phyloP scores from a whole-genome alignment of 2,113 vertebrate genomes.

The Tringa solitaria region DNA sequence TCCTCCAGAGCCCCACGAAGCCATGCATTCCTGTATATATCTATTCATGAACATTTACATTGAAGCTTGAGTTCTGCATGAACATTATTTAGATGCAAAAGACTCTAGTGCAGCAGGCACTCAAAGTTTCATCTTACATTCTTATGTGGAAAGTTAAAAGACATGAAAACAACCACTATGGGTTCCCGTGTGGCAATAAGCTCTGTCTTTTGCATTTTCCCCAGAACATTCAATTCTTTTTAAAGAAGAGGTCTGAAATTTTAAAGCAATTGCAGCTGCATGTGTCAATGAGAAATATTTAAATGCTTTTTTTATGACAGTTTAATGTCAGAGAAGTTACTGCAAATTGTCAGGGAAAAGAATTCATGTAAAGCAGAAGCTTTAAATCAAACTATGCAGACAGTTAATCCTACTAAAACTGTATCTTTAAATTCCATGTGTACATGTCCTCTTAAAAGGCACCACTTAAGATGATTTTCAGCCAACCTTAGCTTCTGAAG shows the following conservation, averaged over 20 bases:
- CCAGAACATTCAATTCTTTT: not conserved
- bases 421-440: not conserved
- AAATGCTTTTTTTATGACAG: not conserved
- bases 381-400: constrained; percentile 15
- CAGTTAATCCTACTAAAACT: constrained; percentile 8
- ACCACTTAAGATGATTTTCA: not conserved
- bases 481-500: not conserved
- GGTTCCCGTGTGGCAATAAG: not conserved
- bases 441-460: not conserved
- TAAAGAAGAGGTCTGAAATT: not conserved
- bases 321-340: constrained; percentile 11
- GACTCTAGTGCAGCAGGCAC: not conserved
- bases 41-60: not conserved
- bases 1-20: not conserved
- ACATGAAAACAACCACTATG: not conserved
- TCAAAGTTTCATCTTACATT: not conserved
- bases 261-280: not conserved
- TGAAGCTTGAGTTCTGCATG: not conserved
- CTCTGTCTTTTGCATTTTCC: not conserved
- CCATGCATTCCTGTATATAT: not conserved
- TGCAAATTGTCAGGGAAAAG: not conserved
- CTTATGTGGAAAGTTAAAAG: not conserved
- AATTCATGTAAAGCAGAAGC: not conserved
- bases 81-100: not conserved
- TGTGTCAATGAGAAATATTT: not conserved